These are phyloP conservation scores for Sebastiscus albofasciatus DNA, from an alignment of 2,797 vertebrate species.

Conservation along the genomic window DNA sequence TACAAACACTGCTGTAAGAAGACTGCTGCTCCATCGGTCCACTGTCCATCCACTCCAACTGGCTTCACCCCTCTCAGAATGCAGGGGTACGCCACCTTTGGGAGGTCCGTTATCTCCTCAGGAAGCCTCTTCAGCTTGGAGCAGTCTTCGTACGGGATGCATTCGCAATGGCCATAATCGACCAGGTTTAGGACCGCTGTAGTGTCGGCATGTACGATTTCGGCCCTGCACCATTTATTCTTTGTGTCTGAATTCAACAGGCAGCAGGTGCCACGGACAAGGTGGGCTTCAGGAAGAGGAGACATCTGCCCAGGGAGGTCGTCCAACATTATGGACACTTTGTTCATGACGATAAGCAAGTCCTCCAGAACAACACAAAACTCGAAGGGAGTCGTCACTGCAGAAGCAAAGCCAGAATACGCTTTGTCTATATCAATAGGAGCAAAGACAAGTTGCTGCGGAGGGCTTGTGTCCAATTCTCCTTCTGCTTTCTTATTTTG, in stretches of 20 bases:
- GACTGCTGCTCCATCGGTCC: conserved; percentile 83
- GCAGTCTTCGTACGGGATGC: conserved; percentile 68
- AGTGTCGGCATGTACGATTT: conserved; percentile 77
- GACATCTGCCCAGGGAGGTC: conserved; percentile 73
- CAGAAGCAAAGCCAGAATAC: conserved; percentile 80
- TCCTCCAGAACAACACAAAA: conserved; percentile 86
- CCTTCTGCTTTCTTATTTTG: not conserved
- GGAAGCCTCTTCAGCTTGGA: conserved; percentile 83
- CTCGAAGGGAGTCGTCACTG: conserved; percentile 82
- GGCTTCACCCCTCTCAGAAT: conserved; percentile 82
- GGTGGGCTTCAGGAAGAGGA: conserved; percentile 71
- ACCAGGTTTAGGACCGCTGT: conserved; percentile 77
- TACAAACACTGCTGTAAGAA: conserved; percentile 83
- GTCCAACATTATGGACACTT: conserved; percentile 79
- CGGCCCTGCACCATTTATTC: conserved; percentile 87
- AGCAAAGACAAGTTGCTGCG: conserved; percentile 64
- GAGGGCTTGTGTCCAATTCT: not conserved
- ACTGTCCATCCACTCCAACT: conserved; percentile 62
- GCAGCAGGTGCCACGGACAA: conserved; percentile 81
- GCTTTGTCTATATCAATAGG: conserved; percentile 68
- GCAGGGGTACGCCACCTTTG: conserved; percentile 84
- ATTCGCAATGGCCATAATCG: conserved; percentile 85
- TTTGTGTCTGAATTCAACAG: conserved; percentile 79
- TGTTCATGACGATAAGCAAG: conserved; percentile 74
- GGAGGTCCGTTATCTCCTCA: conserved; percentile 74